Base-by-base conservation (phyloP, 2,797 vertebrate genomes). In the Acanthopagrus latus region DNA sequence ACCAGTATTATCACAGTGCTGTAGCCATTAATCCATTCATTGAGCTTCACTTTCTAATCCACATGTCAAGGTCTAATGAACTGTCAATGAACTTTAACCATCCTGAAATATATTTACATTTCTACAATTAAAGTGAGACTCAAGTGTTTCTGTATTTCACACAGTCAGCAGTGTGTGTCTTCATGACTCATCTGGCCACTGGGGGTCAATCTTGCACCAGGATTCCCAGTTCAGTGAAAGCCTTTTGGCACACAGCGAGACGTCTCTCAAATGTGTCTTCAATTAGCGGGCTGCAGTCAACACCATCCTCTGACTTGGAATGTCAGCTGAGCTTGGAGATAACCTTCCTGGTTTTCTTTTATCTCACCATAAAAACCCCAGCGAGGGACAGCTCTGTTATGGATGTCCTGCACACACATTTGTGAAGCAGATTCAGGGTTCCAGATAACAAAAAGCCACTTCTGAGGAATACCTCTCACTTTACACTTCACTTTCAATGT, bases 141-240 rank as follows among this genome's bases (percentile, higher is more conserved):
- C 64, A 44, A n/a, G 17, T 48, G 41, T 18, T 3, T 44, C 64
- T 76, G 46, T 33, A 0, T 23, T 65, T 73, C 12, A 46, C 14
- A 54, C 51, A 43, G 29, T 8, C 59, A 43, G 21, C 8, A 50
- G 47, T 29, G 6, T 0, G 0, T 25, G 21, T 20, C 21, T 18
- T 33, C 47, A 38, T 6, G 12, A n/a, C 23, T 0, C 0, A 13
- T 14, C 3, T 43, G 13, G n/a, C 90, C 92, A 90, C 91, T 87
- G 87, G 93, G 92, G 89, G 94, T 77, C 93, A 74, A 89, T 89
- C 74, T 93, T 93, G 89, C 90, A 82, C 89, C 89, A 89, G 80
- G 62, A 67, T 91, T 89, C 43, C 23, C 2, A 0, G 16, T 46
- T 60, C 43, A 23, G 54, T 8, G 23, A 20, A 23, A 33, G 27